These are phyloP conservation scores for Cetonia aurata DNA, from an alignment of 2,888 invertebrate genomes.

Conservation along the genomic window DNA sequence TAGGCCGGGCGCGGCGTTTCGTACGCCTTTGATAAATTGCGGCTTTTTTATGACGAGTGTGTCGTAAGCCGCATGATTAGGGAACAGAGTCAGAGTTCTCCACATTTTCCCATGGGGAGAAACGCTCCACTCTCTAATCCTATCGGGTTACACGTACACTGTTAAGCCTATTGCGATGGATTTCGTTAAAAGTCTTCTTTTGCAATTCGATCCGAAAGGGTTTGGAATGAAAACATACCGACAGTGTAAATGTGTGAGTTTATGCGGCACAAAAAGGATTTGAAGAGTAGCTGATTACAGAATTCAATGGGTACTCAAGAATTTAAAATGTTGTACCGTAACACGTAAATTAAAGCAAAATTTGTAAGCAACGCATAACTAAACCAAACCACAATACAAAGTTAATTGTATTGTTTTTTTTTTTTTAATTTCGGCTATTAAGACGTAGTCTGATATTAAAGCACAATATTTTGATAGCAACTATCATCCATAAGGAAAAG, in stretches of 20 bases:
- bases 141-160: conserved; percentile 48
- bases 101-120: conserved; percentile 35
- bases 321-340: too few species aligned
- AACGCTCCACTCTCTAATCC: conserved; percentile 50
- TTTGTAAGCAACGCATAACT: too few species aligned
- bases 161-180: conserved; percentile 45
- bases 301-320: too few species aligned
- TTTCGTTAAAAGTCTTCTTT: conserved; percentile 43
- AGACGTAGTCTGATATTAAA: too few species aligned
- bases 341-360: too few species aligned
- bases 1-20: conserved; percentile 50
- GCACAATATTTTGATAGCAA: too few species aligned
- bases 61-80: conserved; percentile 51
- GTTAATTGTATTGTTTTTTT: too few species aligned
- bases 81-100: conserved; percentile 25
- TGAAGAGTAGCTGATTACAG: too few species aligned
- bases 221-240: conserved; percentile 6
- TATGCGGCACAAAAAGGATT: neutral
- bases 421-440: too few species aligned
- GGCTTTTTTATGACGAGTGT: conserved; percentile 51
- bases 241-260: conserved; percentile 2
- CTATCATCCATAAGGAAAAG: too few species aligned
- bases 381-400: too few species aligned
- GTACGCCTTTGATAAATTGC: conserved; percentile 57
- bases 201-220: conserved; percentile 32